Conservation (phyloP, 2,888 invertebrate species). For the Punctoribates punctum region DNA sequence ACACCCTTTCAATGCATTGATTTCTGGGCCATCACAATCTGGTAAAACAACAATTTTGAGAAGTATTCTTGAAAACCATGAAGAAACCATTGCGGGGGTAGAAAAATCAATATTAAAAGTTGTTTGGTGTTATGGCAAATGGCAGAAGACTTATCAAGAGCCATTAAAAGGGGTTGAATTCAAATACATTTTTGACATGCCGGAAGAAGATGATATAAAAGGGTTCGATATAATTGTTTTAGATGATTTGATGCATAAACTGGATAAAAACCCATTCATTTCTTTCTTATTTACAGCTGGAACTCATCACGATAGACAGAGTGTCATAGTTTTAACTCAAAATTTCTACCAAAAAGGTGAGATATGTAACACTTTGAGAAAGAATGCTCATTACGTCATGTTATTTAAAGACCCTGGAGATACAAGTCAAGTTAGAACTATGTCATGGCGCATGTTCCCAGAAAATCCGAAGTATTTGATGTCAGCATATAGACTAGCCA, state of each 20-base stretch:
- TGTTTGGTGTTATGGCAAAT: conserved; percentile 5
- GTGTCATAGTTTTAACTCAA: not conserved
- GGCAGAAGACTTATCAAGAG: not conserved
- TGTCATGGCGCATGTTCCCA: conserved; percentile 37
- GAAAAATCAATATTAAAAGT: not conserved
- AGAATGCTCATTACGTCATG: not conserved
- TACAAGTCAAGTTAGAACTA: conserved; percentile 40
- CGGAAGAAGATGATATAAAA: not conserved
- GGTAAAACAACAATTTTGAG: not conserved
- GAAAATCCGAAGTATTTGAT: conserved; percentile 31
- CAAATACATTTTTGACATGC: not conserved
- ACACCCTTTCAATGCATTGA: not conserved
- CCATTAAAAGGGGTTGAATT: not conserved
- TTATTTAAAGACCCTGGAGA: conserved; percentile 43
- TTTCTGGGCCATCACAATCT: not conserved
- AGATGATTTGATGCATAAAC: not conserved
- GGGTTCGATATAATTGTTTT: not conserved
- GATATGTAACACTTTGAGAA: not conserved
- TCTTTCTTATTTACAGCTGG: not conserved
- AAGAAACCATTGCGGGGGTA: not conserved
- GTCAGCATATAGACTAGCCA: conserved; percentile 46
- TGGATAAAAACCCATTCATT: not conserved
- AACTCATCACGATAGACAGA: conserved; percentile 5
- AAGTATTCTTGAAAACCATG: not conserved
- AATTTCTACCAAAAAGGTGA: conserved; percentile 15